Evolutionary conservation across 2,113 vertebrate species (phyloP).

Genomic region (Nestor notabilis): DNA sequence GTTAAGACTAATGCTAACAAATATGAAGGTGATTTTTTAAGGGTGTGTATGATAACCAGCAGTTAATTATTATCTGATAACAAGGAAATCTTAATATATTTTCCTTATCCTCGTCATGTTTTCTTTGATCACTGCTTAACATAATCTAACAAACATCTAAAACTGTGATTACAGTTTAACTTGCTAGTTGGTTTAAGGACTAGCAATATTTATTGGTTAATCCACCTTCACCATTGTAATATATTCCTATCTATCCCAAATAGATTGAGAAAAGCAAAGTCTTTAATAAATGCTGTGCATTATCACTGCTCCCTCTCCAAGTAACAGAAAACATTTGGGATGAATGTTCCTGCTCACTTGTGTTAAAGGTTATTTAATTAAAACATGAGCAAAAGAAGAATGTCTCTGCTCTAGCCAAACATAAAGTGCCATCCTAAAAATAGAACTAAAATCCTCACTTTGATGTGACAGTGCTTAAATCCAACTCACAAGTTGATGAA

Average conservation of each 20-base stretch:
- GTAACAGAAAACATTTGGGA: not conserved
- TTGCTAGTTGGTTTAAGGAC: not conserved
- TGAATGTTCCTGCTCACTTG: conserved; percentile 1
- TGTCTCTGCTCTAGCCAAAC: not conserved
- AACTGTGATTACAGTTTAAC: not conserved
- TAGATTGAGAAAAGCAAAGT: not conserved
- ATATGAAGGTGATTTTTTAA: not conserved
- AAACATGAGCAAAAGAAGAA: conserved; percentile 38
- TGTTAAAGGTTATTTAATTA: conserved; percentile 36
- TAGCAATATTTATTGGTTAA: not conserved
- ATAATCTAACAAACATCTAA: not conserved
- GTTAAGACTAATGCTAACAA: not conserved
- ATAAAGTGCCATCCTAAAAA: conserved; percentile 12
- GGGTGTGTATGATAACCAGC: not conserved
- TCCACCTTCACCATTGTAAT: not conserved
- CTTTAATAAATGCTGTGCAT: not conserved
- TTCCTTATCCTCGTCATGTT: not conserved
- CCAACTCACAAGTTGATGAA: not conserved
- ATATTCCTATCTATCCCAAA: not conserved
- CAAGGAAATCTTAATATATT: not conserved
- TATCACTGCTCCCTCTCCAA: not conserved
- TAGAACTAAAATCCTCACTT: not conserved
- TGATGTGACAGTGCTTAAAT: not conserved
- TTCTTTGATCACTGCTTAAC: not conserved
- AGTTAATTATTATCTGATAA: not conserved